These are phyloP conservation scores for Dicranocentrus wangi DNA, from an alignment of 2,888 invertebrate species.

Conservation along the genomic window DNA sequence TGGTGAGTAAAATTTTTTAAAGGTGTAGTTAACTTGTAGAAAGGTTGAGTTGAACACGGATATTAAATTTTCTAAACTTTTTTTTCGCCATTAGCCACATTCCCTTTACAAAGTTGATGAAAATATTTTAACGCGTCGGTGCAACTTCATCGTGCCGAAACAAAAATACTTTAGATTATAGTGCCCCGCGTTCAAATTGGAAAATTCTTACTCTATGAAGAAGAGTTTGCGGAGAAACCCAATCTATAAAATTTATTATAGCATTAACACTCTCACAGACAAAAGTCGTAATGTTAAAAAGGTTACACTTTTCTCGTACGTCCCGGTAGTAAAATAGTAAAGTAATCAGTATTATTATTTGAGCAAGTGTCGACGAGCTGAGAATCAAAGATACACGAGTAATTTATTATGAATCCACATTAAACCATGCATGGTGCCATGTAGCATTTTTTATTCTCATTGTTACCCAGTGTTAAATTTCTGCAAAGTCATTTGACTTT, in stretches of 20 bases:
- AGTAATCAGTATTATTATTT: conserved; percentile 1
- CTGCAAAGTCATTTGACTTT: conserved; percentile 54
- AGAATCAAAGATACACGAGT: conserved; percentile 30
- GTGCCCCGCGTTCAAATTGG: neutral
- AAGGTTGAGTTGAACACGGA: no score
- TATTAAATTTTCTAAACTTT: no score
- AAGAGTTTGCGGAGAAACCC: neutral
- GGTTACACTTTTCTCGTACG: neutral
- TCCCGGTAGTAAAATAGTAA: conserved; percentile 13
- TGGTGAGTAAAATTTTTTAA: no score
- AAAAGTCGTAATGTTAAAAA: conserved; percentile 21
- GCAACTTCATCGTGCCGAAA: neutral
- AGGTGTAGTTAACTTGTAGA: no score
- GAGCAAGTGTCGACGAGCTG: conserved; percentile 22
- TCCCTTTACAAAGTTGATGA: conserved; percentile 3
- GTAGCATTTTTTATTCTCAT: conserved; percentile 31
- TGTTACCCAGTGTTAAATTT: conserved; percentile 55
- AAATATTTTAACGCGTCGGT: neutral
- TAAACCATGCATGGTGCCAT: conserved; percentile 56
- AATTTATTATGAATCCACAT: conserved; percentile 53
- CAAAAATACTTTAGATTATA: neutral
- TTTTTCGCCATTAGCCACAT: neutral
- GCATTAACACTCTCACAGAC: conserved; percentile 16
- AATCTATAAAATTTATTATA: conserved; percentile 24
- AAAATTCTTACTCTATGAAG: no score